Evolutionary conservation across 2,888 invertebrate genomes (phyloP).

Genomic region (Hirtodrosophila confusa): DNA sequence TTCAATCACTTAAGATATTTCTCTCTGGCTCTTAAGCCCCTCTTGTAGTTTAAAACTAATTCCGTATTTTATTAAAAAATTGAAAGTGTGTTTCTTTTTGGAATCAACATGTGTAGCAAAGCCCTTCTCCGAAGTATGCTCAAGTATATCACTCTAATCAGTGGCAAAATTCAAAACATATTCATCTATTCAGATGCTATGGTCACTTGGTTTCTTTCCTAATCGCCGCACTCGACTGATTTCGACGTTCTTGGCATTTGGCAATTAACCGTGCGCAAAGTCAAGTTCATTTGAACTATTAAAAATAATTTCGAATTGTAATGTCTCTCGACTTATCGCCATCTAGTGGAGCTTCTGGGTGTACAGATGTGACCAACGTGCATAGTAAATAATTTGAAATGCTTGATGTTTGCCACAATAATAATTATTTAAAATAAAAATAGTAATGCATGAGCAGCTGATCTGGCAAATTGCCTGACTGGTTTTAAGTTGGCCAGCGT

Average conservation of each 20-base stretch:
- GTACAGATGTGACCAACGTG: slow-evolving; percentile 14
- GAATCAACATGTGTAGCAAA: too few species aligned
- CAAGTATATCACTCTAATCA: not conserved
- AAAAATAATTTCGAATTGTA: slow-evolving; percentile 50
- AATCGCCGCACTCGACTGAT: slow-evolving; percentile 63
- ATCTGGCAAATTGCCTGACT: slow-evolving; percentile 25
- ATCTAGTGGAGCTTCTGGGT: slow-evolving; percentile 15
- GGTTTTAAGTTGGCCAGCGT: slow-evolving; percentile 11
- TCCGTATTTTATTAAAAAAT: too few species aligned
- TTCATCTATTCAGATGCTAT: slow-evolving; percentile 25
- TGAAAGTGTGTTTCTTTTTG: too few species aligned
- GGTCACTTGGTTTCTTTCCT: slow-evolving; percentile 57
- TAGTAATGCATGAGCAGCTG: slow-evolving; percentile 5
- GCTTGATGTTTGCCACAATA: slow-evolving; percentile 2
- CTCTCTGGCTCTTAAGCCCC: too few species aligned
- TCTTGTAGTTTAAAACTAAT: too few species aligned
- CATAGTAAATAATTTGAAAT: slow-evolving; percentile 32
- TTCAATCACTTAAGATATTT: too few species aligned
- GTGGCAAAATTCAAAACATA: slow-evolving; percentile 1
- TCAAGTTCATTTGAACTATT: slow-evolving; percentile 65
- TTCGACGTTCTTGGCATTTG: slow-evolving; percentile 59
- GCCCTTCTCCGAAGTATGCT: not conserved
- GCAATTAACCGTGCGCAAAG: slow-evolving; percentile 58
- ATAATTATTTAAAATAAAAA: slow-evolving; percentile 18
- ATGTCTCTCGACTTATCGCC: slow-evolving; percentile 46